phyloP scores from a whole-genome alignment of 2,797 vertebrate genomes.

The Taeniopygia guttata region DNA sequence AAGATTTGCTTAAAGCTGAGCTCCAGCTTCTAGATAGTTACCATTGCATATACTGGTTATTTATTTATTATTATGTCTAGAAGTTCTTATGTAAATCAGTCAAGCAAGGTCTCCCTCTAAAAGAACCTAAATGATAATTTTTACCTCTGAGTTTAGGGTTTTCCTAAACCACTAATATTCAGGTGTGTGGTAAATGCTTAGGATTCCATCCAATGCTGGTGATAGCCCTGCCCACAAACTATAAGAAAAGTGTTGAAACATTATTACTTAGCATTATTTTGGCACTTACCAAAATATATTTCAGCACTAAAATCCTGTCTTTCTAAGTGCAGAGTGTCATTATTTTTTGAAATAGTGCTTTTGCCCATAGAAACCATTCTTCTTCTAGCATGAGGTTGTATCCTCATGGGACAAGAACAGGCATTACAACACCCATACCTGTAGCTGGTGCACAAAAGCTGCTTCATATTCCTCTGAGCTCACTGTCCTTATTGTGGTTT shows the following conservation, averaged over 20 bases:
- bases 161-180: not conserved
- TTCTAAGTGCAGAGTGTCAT: not conserved
- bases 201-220: not conserved
- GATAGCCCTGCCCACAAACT: not conserved
- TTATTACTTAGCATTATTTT: not conserved
- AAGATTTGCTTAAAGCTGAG: not conserved
- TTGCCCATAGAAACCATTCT: not conserved
- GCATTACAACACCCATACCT: not conserved
- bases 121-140: not conserved
- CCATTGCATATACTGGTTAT: not conserved
- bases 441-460: not conserved
- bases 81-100: not conserved
- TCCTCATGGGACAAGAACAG: not conserved
- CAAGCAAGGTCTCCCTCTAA: not conserved
- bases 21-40: not conserved
- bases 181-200: not conserved
- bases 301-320: not conserved
- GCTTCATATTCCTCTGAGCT: not conserved
- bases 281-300: not conserved
- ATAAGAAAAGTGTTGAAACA: not conserved
- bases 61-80: not conserved
- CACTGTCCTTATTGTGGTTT: not conserved
- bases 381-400: not conserved
- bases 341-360: not conserved
- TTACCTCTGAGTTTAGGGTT: not conserved